A percentile compares a stretch with the other conserved stretches of the same genome.
These are phyloP conservation scores for Ceratoteleas bidentatus DNA, from an alignment of 1,140 invertebrate genomes.

Conservation along the genomic window DNA sequence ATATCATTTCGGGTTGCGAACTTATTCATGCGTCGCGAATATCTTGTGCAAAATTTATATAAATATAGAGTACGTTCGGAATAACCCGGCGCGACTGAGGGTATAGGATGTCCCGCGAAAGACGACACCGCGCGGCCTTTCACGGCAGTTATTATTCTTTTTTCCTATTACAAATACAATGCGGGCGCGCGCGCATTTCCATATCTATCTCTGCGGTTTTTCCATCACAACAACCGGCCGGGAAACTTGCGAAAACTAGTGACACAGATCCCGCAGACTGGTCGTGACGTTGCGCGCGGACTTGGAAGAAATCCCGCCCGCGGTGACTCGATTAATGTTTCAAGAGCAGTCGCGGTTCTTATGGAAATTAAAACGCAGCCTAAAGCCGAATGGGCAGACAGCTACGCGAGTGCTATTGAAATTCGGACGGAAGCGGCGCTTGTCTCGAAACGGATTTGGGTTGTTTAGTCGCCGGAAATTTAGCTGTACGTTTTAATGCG, in stretches of 20 bases:
- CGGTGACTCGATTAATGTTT: constrained; percentile 24
- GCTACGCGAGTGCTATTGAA: too few species aligned
- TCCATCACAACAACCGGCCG: constrained; percentile 33
- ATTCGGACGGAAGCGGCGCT: too few species aligned
- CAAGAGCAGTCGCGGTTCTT: constrained; percentile 6
- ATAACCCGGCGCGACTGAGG: constrained; percentile 14
- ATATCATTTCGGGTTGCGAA: constrained; percentile 25
- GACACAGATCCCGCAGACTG: constrained; percentile 17
- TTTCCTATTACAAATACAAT: constrained; percentile 40
- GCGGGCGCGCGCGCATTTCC: constrained; percentile 18
- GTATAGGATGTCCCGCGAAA: constrained; percentile 40
- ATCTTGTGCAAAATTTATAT: constrained; percentile 30
- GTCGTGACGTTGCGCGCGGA: not conserved
- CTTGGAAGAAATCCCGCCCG: constrained; percentile 6
- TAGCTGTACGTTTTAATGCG: too few species aligned
- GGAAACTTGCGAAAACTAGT: constrained; percentile 37
- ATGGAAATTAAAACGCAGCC: too few species aligned
- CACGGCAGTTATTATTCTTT: constrained; percentile 34
- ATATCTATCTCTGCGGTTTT: constrained; percentile 34
- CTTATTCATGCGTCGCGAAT: constrained; percentile 22
- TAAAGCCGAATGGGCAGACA: too few species aligned
- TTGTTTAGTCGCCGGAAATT: not conserved
- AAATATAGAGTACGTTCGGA: constrained; percentile 31
- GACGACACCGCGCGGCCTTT: constrained; percentile 11
- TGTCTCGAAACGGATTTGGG: not conserved